phyloP scores from a whole-genome alignment of 2,888 invertebrate species.

The Hololepta plana region DNA sequence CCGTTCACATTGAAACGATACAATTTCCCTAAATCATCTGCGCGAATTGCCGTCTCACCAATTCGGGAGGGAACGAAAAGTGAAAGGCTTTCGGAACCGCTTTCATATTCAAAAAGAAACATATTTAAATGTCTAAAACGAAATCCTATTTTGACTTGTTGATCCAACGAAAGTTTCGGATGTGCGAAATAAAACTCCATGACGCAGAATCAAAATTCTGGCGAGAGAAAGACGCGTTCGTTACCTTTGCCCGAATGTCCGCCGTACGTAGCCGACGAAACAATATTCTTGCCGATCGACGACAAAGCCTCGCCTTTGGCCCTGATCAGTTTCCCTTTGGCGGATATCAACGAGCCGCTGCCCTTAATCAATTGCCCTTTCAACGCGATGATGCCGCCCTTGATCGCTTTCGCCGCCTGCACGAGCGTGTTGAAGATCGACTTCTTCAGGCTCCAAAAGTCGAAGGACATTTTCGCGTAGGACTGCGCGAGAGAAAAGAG shows the following conservation, averaged over 20 bases:
- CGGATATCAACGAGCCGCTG: conserved; percentile 48
- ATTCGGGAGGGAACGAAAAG: no score
- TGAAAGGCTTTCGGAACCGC: no score
- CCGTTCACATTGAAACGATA: no score
- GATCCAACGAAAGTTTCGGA: no score
- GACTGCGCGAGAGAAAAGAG: no score
- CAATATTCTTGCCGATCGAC: conserved; percentile 61
- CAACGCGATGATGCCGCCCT: conserved; percentile 72
- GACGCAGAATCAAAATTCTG: no score
- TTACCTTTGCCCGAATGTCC: no score
- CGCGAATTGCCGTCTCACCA: no score
- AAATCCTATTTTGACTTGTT: neutral
- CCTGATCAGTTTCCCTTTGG: conserved; percentile 48
- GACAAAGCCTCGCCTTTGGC: conserved; percentile 65
- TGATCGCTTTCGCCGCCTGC: conserved; percentile 76
- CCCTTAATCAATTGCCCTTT: conserved; percentile 78
- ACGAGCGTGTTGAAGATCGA: conserved; percentile 65
- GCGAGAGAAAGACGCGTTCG: no score
- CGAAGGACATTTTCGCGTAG: conserved; percentile 19
- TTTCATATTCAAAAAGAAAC: neutral
- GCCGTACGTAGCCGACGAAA: conserved; percentile 63
- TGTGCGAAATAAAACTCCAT: no score
- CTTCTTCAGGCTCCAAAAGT: conserved; percentile 56
- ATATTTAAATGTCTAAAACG: neutral
- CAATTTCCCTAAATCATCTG: no score